phyloP scores from a whole-genome alignment of 2,113 vertebrate species.

The Hyperoodon ampullatus region DNA sequence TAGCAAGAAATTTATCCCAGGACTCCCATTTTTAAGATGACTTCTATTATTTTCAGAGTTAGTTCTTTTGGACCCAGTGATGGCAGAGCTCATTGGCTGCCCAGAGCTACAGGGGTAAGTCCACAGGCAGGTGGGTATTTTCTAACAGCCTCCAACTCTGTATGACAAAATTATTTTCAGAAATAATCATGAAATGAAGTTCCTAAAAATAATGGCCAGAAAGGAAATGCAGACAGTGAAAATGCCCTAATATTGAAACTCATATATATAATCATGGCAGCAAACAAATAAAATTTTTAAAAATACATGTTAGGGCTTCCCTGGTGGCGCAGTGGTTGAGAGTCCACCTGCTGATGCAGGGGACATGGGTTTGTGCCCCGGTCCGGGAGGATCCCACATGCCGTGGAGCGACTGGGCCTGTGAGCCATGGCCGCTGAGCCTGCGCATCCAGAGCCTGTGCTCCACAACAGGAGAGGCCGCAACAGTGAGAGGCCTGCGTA shows the following conservation, averaged over 20 bases:
- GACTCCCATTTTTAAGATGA: neutral
- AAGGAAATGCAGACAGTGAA: neutral
- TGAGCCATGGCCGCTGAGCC: too few relatives aligned
- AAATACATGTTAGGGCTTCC: too few relatives aligned
- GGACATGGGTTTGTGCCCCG: too few relatives aligned
- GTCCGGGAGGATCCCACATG: too few relatives aligned
- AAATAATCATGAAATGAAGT: neutral
- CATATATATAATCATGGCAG: neutral
- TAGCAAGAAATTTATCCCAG: neutral
- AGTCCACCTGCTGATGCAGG: too few relatives aligned
- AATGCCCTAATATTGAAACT: neutral
- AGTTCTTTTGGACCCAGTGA: neutral
- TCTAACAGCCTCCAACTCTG: neutral
- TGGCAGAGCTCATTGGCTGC: neutral
- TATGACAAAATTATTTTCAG: neutral
- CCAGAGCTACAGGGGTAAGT: neutral
- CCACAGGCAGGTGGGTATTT: neutral
- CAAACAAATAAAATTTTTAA: neutral
- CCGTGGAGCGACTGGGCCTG: too few relatives aligned
- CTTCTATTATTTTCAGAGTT: neutral
- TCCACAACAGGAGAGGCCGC: too few relatives aligned
- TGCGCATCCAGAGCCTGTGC: too few relatives aligned
- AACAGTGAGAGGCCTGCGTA: too few relatives aligned
- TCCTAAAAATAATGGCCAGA: neutral
- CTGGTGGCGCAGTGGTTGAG: too few relatives aligned